Base-by-base conservation (phyloP, 2,113 vertebrate genomes). In the Nycticryphes semicollaris region DNA sequence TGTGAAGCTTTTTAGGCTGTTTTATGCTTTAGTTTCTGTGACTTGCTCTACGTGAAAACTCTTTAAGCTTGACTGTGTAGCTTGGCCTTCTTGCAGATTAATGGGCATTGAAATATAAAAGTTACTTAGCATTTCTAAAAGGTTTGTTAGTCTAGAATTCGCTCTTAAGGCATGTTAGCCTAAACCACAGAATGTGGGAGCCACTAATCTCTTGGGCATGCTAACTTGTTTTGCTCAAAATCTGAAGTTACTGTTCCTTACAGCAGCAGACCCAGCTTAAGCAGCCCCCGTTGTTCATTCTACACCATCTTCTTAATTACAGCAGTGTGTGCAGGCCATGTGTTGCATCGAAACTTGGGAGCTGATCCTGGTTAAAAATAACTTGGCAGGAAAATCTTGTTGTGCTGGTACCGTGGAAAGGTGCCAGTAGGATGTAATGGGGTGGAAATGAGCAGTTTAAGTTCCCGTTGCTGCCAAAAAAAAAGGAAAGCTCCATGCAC, bases 351-450 rank as follows among this genome's bases (percentile, higher is more conserved):
- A 74, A 75, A 30, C 85, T 51, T 45, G 64, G n/a, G 84, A 95
- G 60, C 35, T 82, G 69, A 78, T 89, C 68, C 35, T 68, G 48
- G 60, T 92, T 96, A 94, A 91, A 97, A 96, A 94, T 91, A 97
- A 89, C 77, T 84, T 81, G 51, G 37, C 64, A 78, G 77, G 75
- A 66, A 80, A 87, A 92, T 19, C 84, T 94, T 70, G 53, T 81
- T 92, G 21, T 73, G 57, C 84, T 94, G 41, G 47, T 86, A 16
- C 54, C 31, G 4, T 85, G 85, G 82, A 88, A 70, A n/a, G 24
- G 37, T 93, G 90, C 83, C 94, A 92, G n/a, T 59, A 51, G 37
- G 14, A 33, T 6, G 12, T 77, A 78, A 51, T 43, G 37, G 56
- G 51, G 56, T 89, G 82, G 84, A 60, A 94, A 70, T 43, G 37